These are phyloP conservation scores for Chymomyza caudatula DNA, from an alignment of 2,888 invertebrate species.

Conservation along the genomic window DNA sequence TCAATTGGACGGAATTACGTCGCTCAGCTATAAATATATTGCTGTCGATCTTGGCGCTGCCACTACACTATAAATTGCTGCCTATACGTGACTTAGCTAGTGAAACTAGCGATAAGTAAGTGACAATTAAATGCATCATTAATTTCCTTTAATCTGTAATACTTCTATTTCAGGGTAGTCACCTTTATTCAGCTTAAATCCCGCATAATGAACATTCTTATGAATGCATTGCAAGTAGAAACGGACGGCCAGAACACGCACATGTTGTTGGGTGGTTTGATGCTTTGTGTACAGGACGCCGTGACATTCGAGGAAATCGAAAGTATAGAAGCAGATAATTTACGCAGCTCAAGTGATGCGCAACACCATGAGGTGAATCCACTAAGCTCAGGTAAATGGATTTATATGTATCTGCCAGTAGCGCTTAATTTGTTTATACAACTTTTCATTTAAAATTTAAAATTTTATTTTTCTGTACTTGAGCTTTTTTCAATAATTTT, in stretches of 20 bases:
- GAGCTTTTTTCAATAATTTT: conserved; percentile 32
- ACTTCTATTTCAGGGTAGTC: conserved; percentile 66
- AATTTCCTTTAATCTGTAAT: conserved; percentile 53
- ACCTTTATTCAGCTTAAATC: conserved; percentile 86
- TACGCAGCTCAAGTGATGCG: conserved; percentile 78
- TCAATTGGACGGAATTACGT: conserved; percentile 87
- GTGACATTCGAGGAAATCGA: conserved; percentile 87
- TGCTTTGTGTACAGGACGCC: conserved; percentile 88
- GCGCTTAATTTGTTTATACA: conserved; percentile 24
- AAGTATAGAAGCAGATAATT: conserved; percentile 80
- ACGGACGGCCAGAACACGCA: conserved; percentile 91
- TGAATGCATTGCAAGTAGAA: conserved; percentile 90
- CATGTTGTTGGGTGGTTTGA: conserved; percentile 89
- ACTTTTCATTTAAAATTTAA: too few species aligned
- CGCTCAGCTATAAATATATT: conserved; percentile 95
- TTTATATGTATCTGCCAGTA: conserved; percentile 30
- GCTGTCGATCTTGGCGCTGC: conserved; percentile 93
- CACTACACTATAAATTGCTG: conserved; percentile 92
- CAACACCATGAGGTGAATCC: conserved; percentile 79
- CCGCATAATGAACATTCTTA: conserved; percentile 87
- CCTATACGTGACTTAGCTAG: conserved; percentile 84
- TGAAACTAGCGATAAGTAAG: conserved; percentile 80
- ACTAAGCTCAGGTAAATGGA: conserved; percentile 82
- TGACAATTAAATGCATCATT: conserved; percentile 13
- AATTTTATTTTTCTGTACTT: conserved; percentile 21